These are phyloP conservation scores for Mobula hypostoma DNA, from an alignment of 2,113 vertebrate species.

Conservation along the genomic window DNA sequence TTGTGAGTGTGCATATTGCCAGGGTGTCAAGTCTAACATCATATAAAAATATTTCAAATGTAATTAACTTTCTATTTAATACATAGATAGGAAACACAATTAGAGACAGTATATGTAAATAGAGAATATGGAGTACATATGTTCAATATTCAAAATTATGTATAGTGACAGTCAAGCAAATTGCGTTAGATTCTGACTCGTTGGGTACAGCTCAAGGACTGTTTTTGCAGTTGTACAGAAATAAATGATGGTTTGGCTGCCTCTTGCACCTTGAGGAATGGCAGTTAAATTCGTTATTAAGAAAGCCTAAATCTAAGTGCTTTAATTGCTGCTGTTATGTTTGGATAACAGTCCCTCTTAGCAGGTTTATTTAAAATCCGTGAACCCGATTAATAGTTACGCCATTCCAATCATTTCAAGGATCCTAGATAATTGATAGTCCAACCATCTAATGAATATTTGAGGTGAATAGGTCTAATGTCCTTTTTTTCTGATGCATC, in stretches of 20 bases:
- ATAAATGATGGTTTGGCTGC: not conserved
- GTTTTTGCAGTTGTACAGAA: not conserved
- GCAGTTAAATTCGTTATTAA: not conserved
- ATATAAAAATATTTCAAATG: not conserved
- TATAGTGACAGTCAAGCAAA: not conserved
- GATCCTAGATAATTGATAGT: not conserved
- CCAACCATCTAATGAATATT: not conserved
- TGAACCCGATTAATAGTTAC: not conserved
- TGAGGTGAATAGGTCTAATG: not conserved
- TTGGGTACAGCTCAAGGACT: not conserved
- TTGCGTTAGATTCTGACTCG: not conserved
- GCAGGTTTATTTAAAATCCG: not conserved
- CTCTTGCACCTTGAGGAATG: not conserved
- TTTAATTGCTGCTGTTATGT: not conserved
- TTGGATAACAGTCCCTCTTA: not conserved
- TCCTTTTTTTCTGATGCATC: not conserved
- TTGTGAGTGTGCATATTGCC: not conserved
- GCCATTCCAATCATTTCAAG: not conserved
- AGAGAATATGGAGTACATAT: not conserved
- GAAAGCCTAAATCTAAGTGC: not conserved
- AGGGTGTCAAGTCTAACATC: not conserved
- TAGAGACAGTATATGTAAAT: not conserved
- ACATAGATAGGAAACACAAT: not conserved
- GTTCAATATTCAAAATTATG: no score
- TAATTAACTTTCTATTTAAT: not conserved